Evolutionary conservation across 2,113 vertebrate species (phyloP).

Genomic region (Sigmodon hispidus): DNA sequence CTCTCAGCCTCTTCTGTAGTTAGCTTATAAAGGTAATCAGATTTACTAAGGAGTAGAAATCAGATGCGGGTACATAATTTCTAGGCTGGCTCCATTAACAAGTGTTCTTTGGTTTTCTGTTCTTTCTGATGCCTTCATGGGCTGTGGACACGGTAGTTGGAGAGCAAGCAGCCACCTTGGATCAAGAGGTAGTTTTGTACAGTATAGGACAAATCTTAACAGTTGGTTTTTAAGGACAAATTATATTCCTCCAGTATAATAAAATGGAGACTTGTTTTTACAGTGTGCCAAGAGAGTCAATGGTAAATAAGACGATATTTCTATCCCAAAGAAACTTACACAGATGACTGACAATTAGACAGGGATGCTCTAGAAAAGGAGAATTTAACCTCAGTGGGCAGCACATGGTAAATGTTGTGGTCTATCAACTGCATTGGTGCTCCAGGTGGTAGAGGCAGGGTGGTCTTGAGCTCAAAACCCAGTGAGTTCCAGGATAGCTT

Average conservation of each 20-base stretch:
- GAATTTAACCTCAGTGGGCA: neutral
- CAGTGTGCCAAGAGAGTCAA: neutral
- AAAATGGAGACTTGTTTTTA: neutral
- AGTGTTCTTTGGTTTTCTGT: neutral
- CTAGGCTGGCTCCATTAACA: neutral
- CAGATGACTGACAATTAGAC: neutral
- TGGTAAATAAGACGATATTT: neutral
- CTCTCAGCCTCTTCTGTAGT: neutral
- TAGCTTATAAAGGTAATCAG: neutral
- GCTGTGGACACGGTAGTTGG: neutral
- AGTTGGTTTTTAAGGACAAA: neutral
- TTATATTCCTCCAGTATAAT: neutral
- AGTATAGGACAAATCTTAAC: neutral
- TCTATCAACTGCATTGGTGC: neutral
- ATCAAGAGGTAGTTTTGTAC: neutral
- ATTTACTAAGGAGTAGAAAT: neutral
- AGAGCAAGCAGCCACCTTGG: neutral
- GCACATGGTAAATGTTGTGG: neutral
- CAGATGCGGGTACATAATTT: neutral
- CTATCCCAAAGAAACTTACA: neutral
- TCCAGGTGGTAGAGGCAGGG: neutral
- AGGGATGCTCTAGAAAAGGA: neutral
- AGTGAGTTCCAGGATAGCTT: neutral
- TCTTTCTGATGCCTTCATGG: neutral
- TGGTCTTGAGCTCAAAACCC: neutral